Evolutionary conservation across 2,797 vertebrate species (phyloP).

Genomic region (Peromyscus nudipes): DNA sequence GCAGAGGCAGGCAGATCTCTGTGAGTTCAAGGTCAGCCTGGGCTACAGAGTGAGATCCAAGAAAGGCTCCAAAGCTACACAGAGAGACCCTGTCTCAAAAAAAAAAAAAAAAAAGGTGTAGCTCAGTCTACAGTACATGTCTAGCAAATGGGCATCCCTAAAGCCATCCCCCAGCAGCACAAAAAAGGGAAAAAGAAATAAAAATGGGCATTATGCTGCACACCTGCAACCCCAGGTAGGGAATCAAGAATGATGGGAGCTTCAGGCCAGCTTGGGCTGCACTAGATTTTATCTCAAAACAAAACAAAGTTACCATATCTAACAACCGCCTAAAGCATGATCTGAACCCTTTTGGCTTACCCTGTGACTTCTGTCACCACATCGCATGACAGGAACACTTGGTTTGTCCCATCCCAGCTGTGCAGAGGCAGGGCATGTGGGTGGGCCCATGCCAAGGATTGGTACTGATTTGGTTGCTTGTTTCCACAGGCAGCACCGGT

Average conservation of each 20-base stretch:
- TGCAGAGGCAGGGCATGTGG: neutral
- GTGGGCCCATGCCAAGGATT: neutral
- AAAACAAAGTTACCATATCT: neutral
- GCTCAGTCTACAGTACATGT: neutral
- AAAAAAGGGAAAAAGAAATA: neutral
- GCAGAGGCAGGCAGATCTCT: too few species aligned
- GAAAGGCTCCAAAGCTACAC: too few species aligned
- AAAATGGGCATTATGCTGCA: neutral
- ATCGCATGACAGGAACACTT: neutral
- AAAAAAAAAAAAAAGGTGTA: neutral
- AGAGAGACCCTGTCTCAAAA: neutral
- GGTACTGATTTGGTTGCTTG: neutral
- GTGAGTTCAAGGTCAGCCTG: too few species aligned
- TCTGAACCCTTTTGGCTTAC: neutral
- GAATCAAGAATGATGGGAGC: neutral
- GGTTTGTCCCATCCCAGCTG: neutral
- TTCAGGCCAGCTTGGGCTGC: neutral
- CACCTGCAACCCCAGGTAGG: neutral
- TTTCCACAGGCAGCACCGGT: slow-evolving; percentile 81
- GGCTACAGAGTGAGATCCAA: too few species aligned
- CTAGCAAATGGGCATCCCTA: neutral
- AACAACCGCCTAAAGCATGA: neutral
- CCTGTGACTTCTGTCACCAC: neutral
- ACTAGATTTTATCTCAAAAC: neutral
- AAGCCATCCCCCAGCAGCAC: neutral